These are phyloP conservation scores for Takifugu rubripes DNA, from an alignment of 2,797 vertebrate species.

Conservation along the genomic window DNA sequence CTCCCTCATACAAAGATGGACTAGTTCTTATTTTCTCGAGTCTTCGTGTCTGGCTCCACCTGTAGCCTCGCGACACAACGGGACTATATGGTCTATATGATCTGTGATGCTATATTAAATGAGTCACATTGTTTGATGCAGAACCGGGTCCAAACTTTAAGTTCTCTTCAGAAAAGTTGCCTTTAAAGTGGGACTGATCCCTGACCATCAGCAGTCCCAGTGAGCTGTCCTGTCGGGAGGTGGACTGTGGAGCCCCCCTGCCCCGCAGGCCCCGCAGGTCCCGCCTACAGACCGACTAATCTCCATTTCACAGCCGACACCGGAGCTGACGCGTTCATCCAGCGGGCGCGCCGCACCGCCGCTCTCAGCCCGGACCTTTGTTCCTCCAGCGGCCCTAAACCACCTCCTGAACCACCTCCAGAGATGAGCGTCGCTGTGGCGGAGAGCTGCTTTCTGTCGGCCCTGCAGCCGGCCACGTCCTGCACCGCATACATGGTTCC, in stretches of 20 bases:
- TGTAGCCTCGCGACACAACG: too few species aligned
- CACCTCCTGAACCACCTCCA: neutral
- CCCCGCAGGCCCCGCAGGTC: constrained; percentile 9
- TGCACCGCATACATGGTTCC: constrained; percentile 87
- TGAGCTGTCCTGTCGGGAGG: constrained; percentile 15
- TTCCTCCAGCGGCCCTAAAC: neutral
- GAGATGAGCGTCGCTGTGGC: constrained; percentile 56
- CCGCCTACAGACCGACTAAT: constrained; percentile 34
- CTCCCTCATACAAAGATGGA: too few species aligned
- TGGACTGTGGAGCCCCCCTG: constrained; percentile 14
- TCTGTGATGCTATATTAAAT: too few species aligned
- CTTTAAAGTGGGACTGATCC: neutral
- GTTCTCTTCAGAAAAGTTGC: neutral
- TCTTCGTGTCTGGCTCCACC: too few species aligned
- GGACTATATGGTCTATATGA: too few species aligned
- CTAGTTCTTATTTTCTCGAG: too few species aligned
- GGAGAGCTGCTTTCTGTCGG: constrained; percentile 83
- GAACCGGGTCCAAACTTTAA: neutral
- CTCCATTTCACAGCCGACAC: constrained; percentile 31
- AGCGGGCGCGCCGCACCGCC: too few species aligned
- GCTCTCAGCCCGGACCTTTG: neutral
- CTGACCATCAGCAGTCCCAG: neutral
- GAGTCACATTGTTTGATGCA: too few species aligned
- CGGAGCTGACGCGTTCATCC: neutral
- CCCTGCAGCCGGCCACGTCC: constrained; percentile 84